Evolutionary conservation across 2,113 vertebrate species (phyloP).

Genomic region (Ochotona princeps): DNA sequence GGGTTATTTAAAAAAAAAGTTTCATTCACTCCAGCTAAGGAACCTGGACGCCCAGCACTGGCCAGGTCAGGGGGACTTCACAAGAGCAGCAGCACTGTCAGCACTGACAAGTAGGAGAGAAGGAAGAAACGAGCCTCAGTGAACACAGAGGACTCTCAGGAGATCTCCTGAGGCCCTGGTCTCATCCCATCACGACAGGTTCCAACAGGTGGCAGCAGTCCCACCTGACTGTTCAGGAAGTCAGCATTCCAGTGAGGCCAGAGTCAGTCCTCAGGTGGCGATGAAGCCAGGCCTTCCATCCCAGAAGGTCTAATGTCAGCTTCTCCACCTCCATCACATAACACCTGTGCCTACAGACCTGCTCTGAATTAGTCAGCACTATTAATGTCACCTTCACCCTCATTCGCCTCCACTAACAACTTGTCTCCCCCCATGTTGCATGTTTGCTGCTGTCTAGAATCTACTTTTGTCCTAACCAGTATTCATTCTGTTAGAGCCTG

Average conservation of each 20-base stretch:
- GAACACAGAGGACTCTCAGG: neutral
- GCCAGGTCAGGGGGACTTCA: fast-evolving
- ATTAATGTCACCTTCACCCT: too few relatives aligned
- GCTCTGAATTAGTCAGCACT: too few relatives aligned
- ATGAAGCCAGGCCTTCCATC: neutral
- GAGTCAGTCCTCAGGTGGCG: neutral
- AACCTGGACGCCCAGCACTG: fast-evolving
- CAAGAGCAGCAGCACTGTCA: fast-evolving
- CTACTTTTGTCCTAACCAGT: neutral
- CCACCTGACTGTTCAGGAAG: neutral
- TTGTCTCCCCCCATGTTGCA: neutral
- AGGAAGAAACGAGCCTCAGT: neutral
- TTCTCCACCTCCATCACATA: neutral
- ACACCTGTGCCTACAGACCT: fast-evolving
- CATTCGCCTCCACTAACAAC: neutral
- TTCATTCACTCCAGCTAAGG: neutral
- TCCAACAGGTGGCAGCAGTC: neutral
- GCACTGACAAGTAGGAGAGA: fast-evolving
- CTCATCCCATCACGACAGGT: neutral
- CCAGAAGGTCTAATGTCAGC: neutral
- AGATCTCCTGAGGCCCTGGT: too few relatives aligned
- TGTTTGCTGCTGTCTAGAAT: neutral
- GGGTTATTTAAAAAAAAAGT: too few relatives aligned
- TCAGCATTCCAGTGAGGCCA: neutral
- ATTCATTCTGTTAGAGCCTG: neutral